These are phyloP conservation scores for Elysia crispata DNA, from an alignment of 2,888 invertebrate genomes.

Conservation along the genomic window DNA sequence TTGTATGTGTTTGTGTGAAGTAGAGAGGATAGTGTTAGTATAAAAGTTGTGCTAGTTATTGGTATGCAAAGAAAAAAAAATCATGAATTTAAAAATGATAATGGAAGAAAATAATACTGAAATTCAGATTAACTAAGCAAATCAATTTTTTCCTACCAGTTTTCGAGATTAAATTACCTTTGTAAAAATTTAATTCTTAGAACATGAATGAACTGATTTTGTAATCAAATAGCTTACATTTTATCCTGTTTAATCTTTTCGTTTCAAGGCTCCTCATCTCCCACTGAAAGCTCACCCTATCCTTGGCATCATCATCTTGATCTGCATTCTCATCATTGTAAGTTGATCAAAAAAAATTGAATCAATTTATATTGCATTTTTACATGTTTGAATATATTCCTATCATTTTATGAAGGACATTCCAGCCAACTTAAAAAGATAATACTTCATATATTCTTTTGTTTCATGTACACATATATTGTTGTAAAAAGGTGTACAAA, in stretches of 20 bases:
- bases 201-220: too few relatives aligned
- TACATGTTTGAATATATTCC: neutral
- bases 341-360: constrained; percentile 53
- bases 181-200: neutral
- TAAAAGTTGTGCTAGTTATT: too few relatives aligned
- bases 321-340: constrained; percentile 75
- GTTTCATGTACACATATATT: too few relatives aligned
- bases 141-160: neutral
- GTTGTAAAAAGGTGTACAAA: too few relatives aligned
- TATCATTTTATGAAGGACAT: too few relatives aligned
- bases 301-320: constrained; percentile 75
- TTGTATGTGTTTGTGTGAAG: neutral
- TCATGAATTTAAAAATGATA: too few relatives aligned
- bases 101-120: neutral
- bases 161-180: neutral
- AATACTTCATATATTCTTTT: too few relatives aligned
- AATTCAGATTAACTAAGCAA: neutral
- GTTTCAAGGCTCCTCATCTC: constrained; percentile 66
- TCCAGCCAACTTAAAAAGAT: too few relatives aligned
- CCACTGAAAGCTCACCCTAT: constrained; percentile 76
- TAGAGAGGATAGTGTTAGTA: neutral
- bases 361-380: too few relatives aligned
- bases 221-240: too few relatives aligned
- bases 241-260: too few relatives aligned
- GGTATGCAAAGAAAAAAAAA: too few relatives aligned